Evolutionary conservation across 2,888 invertebrate genomes (phyloP).

Genomic region (Chelonus formosanus): DNA sequence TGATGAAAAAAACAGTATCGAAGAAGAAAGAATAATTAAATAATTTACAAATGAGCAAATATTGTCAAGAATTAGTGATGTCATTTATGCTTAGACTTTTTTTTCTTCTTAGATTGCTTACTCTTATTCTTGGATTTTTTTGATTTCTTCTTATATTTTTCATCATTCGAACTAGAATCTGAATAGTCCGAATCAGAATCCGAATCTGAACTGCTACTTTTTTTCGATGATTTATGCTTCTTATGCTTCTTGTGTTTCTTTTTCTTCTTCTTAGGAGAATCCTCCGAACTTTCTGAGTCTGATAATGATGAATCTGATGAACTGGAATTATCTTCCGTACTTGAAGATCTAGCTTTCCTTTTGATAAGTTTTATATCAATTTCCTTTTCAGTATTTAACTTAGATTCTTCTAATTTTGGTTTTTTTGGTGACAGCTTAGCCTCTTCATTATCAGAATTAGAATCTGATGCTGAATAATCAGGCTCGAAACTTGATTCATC

Average conservation of each 20-base stretch:
- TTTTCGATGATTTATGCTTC: conserved; percentile 68
- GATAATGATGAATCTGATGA: conserved; percentile 65
- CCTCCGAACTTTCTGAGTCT: conserved; percentile 64
- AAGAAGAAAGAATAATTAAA: background rate
- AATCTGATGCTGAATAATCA: conserved; percentile 77
- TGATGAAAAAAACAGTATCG: background rate
- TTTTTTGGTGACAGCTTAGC: conserved; percentile 31
- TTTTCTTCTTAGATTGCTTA: conserved; percentile 77
- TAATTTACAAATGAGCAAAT: conserved; percentile 10
- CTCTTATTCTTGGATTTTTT: conserved; percentile 77
- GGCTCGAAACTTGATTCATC: conserved; percentile 81
- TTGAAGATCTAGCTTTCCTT: conserved; percentile 64
- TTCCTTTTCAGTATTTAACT: conserved; percentile 47
- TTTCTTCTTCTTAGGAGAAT: conserved; percentile 68
- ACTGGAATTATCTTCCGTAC: conserved; percentile 68
- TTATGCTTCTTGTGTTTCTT: conserved; percentile 72
- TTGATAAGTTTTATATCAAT: conserved; percentile 46
- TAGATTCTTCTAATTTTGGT: conserved; percentile 16
- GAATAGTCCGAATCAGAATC: conserved; percentile 74
- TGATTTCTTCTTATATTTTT: conserved; percentile 70
- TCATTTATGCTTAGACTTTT: conserved; percentile 72
- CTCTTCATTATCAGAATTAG: conserved; percentile 70
- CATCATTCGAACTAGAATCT: conserved; percentile 72
- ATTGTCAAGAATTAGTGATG: conserved; percentile 29
- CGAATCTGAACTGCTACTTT: conserved; percentile 71